Evolutionary conservation across 2,797 vertebrate species (phyloP).

Genomic region (Spondyliosoma cantharus): DNA sequence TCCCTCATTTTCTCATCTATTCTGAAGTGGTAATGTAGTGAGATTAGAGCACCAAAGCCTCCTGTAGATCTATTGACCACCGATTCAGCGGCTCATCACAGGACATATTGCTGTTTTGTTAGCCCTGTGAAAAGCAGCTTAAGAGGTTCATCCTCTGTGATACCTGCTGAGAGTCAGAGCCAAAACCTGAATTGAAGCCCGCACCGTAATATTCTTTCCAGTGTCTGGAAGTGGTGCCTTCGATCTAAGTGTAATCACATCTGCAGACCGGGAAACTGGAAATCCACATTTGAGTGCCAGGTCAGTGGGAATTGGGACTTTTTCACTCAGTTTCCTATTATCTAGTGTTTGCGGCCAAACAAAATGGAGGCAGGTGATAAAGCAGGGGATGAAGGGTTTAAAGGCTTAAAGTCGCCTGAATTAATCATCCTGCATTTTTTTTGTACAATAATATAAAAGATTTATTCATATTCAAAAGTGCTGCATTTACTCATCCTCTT

Average conservation of each 20-base stretch:
- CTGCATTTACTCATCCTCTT: neutral
- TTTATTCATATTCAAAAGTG: conserved; percentile 10
- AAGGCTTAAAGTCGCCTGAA: conserved; percentile 26
- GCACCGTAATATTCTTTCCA: conserved; percentile 63
- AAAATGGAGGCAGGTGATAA: conserved; percentile 50
- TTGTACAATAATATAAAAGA: neutral
- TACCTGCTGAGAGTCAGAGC: conserved; percentile 66
- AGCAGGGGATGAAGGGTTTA: conserved; percentile 20
- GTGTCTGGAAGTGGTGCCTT: conserved; percentile 60
- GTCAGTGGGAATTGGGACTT: conserved; percentile 67
- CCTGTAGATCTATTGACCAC: conserved; percentile 67
- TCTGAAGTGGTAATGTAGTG: conserved; percentile 35
- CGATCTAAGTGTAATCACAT: conserved; percentile 66
- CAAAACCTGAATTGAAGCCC: conserved; percentile 62
- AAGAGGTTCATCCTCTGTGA: conserved; percentile 63
- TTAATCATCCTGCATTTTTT: conserved; percentile 15
- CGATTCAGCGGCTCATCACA: conserved; percentile 65
- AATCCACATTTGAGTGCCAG: conserved; percentile 69
- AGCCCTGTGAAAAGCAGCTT: conserved; percentile 69
- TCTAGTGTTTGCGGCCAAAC: conserved; percentile 35
- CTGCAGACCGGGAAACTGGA: conserved; percentile 71
- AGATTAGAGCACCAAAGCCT: conserved; percentile 56
- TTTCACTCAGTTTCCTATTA: conserved; percentile 61
- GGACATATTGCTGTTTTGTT: conserved; percentile 70
- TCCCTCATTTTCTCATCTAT: conserved; percentile 46